A percentile compares a stretch with the other conserved stretches of the same genome.
These are phyloP conservation scores for Plutomurus gul DNA, from an alignment of 1,140 invertebrate species.

Conservation along the genomic window DNA sequence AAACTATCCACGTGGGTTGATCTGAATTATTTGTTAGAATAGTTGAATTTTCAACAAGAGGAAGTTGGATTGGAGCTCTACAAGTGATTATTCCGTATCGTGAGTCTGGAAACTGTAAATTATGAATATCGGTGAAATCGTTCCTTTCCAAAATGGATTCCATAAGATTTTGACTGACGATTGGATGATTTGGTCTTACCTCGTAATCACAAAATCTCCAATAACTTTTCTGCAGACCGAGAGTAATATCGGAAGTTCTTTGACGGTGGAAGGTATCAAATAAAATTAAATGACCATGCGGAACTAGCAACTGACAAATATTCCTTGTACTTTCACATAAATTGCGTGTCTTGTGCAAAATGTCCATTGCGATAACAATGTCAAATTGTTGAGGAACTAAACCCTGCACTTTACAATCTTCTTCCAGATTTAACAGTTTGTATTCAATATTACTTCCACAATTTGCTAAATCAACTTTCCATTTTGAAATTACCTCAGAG, in stretches of 20 bases:
- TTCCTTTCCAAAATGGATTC: background rate
- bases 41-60: background rate
- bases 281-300: conserved; percentile 12
- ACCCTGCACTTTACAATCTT: conserved; percentile 40
- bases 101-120: background rate
- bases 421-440: conserved; percentile 40
- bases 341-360: conserved; percentile 36
- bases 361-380: conserved; percentile 28
- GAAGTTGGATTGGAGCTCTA: background rate
- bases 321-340: background rate
- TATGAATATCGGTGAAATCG: background rate
- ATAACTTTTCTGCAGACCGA: background rate
- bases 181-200: background rate
- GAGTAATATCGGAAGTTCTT: background rate
- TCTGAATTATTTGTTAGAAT: background rate
- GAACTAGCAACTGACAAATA: conserved; percentile 6
- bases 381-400: conserved; percentile 38
- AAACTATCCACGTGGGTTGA: background rate
- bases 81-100: background rate
- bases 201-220: background rate
- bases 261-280: conserved; percentile 1
- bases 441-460: background rate
- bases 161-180: background rate
- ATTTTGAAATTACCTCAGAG: background rate
- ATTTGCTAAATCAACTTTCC: background rate